Conservation (phyloP, 2,888 invertebrate species). For the Megastigmus dorsalis region DNA sequence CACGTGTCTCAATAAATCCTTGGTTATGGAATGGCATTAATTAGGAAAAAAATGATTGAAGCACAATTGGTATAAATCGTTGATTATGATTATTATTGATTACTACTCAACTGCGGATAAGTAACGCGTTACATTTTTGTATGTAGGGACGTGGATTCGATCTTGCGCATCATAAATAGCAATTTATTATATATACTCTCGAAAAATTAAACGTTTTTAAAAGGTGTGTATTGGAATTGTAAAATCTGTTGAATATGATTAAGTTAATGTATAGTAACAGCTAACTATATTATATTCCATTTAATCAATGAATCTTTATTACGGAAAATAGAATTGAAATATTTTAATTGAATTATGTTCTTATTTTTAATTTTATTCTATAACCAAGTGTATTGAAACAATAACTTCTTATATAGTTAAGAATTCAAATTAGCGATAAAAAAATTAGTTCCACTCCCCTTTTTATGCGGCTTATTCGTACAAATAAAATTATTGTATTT, state of each 20-base stretch:
- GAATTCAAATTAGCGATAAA: too few species aligned
- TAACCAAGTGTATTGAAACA: conserved; percentile 30
- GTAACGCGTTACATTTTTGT: not conserved
- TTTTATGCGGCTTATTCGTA: too few species aligned
- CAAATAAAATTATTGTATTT: too few species aligned
- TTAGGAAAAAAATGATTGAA: not conserved
- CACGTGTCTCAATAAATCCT: not conserved
- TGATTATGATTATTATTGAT: not conserved
- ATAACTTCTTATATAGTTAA: too few species aligned
- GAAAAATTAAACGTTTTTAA: not conserved
- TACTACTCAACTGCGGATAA: not conserved
- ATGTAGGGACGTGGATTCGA: not conserved
- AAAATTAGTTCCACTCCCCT: too few species aligned
- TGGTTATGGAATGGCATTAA: conserved; percentile 21
- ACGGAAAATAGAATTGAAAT: not conserved
- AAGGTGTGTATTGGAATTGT: not conserved
- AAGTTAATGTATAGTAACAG: not conserved
- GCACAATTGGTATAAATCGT: not conserved
- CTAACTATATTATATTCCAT: conserved; percentile 8
- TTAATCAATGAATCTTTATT: not conserved
- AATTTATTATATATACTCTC: not conserved
- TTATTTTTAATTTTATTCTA: conserved; percentile 32
- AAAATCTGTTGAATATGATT: not conserved
- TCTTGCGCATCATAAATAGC: not conserved
- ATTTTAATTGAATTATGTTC: conserved; percentile 1